Conservation (phyloP, 2,888 invertebrate species). For the Apoda limacodes region DNA sequence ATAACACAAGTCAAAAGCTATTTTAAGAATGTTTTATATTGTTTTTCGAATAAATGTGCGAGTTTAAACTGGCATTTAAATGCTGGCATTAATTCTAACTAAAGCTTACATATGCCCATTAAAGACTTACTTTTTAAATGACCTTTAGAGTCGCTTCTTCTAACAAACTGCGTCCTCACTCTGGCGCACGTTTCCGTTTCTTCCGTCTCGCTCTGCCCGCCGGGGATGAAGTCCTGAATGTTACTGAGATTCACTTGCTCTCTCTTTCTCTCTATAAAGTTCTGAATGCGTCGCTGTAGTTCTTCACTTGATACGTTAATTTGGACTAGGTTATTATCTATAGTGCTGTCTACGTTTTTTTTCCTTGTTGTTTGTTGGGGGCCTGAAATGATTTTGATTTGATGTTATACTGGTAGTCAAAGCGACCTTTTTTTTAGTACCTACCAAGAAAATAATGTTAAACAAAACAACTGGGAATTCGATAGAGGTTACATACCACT, state of each 20-base stretch:
- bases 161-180: constrained; percentile 78
- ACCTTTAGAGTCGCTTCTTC: constrained; percentile 79
- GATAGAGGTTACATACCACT: too few relatives aligned
- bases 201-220: constrained; percentile 37
- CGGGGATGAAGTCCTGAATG: constrained; percentile 77
- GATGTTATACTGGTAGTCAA: not conserved
- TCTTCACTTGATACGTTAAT: constrained; percentile 76
- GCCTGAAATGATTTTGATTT: constrained; percentile 20
- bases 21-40: too few relatives aligned
- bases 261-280: constrained; percentile 81
- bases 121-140: constrained; percentile 83
- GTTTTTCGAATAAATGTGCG: too few relatives aligned
- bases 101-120: too few relatives aligned
- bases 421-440: too few relatives aligned
- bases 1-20: too few relatives aligned
- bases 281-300: constrained; percentile 75
- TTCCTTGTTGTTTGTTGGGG: constrained; percentile 16
- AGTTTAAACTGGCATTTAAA: too few relatives aligned
- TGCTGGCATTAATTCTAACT: too few relatives aligned
- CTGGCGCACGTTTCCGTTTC: constrained; percentile 78
- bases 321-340: constrained; percentile 69
- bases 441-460: too few relatives aligned
- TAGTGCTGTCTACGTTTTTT: constrained; percentile 16
- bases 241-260: constrained; percentile 79
- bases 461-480: too few relatives aligned